Percentiles rank a stretch among this genome's conserved stretches.
Conservation (phyloP, 2,113 vertebrate species). For the Microcebus griseorufus region DNA sequence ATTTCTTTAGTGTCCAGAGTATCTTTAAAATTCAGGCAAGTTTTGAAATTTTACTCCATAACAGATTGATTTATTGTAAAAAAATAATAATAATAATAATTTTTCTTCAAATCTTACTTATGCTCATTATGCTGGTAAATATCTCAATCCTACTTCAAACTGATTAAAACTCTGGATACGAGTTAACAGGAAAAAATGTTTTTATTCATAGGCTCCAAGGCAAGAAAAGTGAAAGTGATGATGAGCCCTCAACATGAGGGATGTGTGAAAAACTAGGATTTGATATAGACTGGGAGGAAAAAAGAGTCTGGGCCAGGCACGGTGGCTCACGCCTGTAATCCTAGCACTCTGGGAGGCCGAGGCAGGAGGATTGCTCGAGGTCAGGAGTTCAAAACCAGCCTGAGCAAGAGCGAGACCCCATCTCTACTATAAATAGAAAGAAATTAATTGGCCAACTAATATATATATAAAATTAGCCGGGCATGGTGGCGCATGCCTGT, state of each 20-base stretch:
- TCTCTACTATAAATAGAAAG: no score
- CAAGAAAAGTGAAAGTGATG: neutral
- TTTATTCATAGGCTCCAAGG: neutral
- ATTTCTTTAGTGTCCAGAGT: neutral
- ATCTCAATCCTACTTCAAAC: neutral
- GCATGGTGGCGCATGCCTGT: no score
- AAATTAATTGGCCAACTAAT: no score
- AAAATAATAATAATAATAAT: neutral
- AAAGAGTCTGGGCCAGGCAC: no score
- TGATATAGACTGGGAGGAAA: neutral
- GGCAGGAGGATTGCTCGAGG: no score
- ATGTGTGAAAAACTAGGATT: neutral
- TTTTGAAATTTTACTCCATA: neutral
- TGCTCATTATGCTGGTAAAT: neutral
- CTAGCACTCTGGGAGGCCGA: no score
- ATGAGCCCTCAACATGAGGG: neutral
- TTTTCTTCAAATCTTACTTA: neutral
- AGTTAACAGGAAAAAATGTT: neutral
- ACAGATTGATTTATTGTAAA: neutral
- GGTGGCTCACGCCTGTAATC: no score
- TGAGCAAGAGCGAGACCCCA: no score
- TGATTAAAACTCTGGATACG: neutral
- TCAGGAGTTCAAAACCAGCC: no score
- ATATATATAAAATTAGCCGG: no score
- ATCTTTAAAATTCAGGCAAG: neutral